A percentile compares a stretch with the other conserved stretches of the same genome.
These are phyloP conservation scores for Xenotilapia leptura DNA, from an alignment of 2,113 vertebrate genomes.

Conservation along the genomic window DNA sequence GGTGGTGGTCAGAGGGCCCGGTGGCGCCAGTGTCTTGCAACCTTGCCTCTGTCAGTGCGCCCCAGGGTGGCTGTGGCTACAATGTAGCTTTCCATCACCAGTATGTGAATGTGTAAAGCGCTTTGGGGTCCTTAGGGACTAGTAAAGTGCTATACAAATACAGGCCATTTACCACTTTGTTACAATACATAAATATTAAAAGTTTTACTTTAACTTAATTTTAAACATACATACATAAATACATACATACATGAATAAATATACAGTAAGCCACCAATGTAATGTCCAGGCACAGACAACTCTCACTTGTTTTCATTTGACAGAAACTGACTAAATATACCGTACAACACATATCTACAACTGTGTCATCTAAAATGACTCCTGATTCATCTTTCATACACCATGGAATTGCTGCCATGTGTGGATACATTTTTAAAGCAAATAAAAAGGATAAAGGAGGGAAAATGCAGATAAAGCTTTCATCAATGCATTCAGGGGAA, in stretches of 20 bases:
- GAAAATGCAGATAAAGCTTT: not conserved
- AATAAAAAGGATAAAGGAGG: not conserved
- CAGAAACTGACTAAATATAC: not conserved
- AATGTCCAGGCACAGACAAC: not conserved
- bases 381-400: not conserved
- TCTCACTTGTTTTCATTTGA: not conserved
- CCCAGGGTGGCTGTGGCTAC: too few species aligned
- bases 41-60: accelerated
- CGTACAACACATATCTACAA: not conserved
- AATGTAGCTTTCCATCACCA: too few species aligned
- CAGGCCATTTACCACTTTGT: not conserved
- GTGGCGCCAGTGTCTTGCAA: too few species aligned
- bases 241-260: not conserved
- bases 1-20: too few species aligned
- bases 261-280: not conserved
- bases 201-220: not conserved
- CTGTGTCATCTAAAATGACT: not conserved
- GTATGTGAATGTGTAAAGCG: too few species aligned
- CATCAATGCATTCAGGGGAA: not conserved
- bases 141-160: too few species aligned
- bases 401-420: not conserved
- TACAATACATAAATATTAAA: not conserved
- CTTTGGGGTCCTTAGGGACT: too few species aligned
- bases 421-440: not conserved
- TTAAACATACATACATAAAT: not conserved